Evolutionary conservation across 2,113 vertebrate species (phyloP).

Genomic region (Chelonoidis abingdonii): DNA sequence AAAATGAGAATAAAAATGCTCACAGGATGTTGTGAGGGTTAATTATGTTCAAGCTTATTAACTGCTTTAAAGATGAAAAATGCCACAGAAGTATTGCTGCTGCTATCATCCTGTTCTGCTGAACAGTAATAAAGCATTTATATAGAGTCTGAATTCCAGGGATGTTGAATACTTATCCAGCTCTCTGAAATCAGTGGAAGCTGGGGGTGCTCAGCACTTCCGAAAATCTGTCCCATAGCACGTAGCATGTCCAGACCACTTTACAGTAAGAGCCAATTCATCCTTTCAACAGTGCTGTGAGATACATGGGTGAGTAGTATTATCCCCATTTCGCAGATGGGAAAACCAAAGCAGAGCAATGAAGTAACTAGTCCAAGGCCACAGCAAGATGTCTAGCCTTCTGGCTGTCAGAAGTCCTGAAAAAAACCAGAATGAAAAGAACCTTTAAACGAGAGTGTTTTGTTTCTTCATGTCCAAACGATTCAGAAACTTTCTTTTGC

Average conservation of each 20-base stretch:
- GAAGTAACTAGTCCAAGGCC: background rate
- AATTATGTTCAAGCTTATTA: rapidly evolving
- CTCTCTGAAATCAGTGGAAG: rapidly evolving
- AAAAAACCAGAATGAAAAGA: background rate
- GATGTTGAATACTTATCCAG: rapidly evolving
- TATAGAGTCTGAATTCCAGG: rapidly evolving
- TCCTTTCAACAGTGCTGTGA: background rate
- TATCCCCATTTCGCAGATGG: background rate
- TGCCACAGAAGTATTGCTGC: background rate
- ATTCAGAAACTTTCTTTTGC: background rate
- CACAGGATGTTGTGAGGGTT: background rate
- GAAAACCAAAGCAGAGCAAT: background rate
- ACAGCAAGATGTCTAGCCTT: background rate
- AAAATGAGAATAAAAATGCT: rapidly evolving
- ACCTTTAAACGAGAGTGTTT: background rate
- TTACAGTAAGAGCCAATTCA: conserved; percentile 18
- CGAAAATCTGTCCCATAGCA: conserved; percentile 22
- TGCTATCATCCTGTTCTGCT: background rate
- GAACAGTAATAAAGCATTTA: background rate
- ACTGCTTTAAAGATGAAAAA: rapidly evolving
- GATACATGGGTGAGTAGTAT: background rate
- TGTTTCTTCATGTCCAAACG: background rate
- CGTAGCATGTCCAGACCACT: conserved; percentile 2
- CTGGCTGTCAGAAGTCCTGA: background rate
- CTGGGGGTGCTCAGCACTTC: background rate